Conservation (phyloP, 53 echinoderm and acorn worm genomes). For the Echinarachnius parma region DNA sequence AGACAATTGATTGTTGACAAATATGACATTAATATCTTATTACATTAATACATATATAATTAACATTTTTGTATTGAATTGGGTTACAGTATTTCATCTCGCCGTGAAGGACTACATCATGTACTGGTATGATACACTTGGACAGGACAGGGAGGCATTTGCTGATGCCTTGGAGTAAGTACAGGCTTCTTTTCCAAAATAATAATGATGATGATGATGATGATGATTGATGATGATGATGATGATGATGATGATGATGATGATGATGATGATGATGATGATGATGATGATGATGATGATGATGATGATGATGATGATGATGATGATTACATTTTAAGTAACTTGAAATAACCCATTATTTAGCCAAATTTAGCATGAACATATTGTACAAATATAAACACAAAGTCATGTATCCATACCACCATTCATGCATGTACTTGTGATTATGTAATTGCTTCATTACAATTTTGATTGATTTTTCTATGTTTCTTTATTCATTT, state of each 20-base stretch:
- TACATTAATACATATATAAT: no score
- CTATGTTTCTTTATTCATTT: neutral
- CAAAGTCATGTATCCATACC: no score
- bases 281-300: slow-evolving; percentile 20
- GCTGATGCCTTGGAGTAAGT: slow-evolving; percentile 89
- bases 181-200: neutral
- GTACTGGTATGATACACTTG: slow-evolving; percentile 81
- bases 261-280: slow-evolving; percentile 32
- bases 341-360: no score
- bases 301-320: slow-evolving; percentile 46
- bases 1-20: no score
- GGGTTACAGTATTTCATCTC: slow-evolving; percentile 94
- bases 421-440: no score
- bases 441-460: no score
- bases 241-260: slow-evolving; percentile 21
- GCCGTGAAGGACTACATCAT: slow-evolving; percentile 84
- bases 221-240: slow-evolving; percentile 2
- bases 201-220: slow-evolving; percentile 5
- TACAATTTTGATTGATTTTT: slow-evolving; percentile 1
- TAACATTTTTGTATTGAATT: no score
- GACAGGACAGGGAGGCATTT: slow-evolving; percentile 70
- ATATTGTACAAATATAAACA: no score
- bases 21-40: no score
- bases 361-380: no score
- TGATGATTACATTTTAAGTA: no score